These are phyloP conservation scores for Nothobranchius kuhntae DNA, from an alignment of 2,113 vertebrate species.

Conservation along the genomic window DNA sequence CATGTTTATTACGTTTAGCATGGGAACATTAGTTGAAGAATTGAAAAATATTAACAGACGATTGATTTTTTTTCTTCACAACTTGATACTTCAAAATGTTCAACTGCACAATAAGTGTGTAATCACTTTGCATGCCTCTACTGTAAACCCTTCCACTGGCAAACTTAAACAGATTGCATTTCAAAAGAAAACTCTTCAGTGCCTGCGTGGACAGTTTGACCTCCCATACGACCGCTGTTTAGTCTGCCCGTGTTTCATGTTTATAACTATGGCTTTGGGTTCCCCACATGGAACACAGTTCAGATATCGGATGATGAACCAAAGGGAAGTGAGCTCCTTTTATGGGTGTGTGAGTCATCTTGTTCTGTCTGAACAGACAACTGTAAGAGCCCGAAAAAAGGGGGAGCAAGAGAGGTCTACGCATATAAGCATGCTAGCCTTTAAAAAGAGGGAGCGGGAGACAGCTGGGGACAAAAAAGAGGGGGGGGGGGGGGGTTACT, in stretches of 20 bases:
- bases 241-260: constrained; percentile 30
- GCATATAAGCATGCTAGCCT: constrained; percentile 9
- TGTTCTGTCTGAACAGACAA: constrained; percentile 53
- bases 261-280: constrained; percentile 23
- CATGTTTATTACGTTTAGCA: not conserved
- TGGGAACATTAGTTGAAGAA: not conserved
- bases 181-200: constrained; percentile 20
- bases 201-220: constrained; percentile 25
- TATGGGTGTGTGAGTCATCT: constrained; percentile 40
- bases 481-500: not conserved
- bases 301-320: constrained; percentile 34
- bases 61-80: not conserved
- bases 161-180: constrained; percentile 13
- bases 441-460: not conserved
- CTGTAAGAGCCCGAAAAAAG: constrained; percentile 32
- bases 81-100: not conserved
- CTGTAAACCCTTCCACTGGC: not conserved
- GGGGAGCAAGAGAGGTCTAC: not conserved
- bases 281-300: constrained; percentile 3
- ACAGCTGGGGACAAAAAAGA: not conserved
- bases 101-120: fast-evolving
- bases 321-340: constrained; percentile 36
- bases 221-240: constrained; percentile 18
- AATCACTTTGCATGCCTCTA: not conserved
- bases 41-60: not conserved